phyloP scores from a whole-genome alignment of 2,888 invertebrate genomes.

The Cotesia congregata region DNA sequence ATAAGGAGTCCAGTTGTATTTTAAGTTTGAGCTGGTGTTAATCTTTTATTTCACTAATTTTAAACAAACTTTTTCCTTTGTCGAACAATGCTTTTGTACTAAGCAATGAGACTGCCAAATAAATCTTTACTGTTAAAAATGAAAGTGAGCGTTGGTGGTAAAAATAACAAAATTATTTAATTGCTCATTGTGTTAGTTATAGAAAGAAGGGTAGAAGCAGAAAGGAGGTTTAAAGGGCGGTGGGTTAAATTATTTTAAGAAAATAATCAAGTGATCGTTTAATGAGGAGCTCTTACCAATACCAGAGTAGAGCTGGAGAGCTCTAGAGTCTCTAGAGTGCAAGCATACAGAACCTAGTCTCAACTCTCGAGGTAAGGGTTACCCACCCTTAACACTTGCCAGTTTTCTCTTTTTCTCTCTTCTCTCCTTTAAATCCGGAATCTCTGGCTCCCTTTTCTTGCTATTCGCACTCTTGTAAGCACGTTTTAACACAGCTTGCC shows the following conservation, averaged over 20 bases:
- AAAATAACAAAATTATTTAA: neutral
- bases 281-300: constrained; percentile 60
- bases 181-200: neutral
- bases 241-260: constrained; percentile 28
- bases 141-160: neutral
- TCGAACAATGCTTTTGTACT: no score
- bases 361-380: constrained; percentile 62
- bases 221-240: constrained; percentile 24
- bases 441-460: constrained; percentile 19
- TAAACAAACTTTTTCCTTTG: neutral
- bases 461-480: constrained; percentile 33
- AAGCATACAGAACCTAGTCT: constrained; percentile 55
- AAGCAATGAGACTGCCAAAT: no score
- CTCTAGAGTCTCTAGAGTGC: constrained; percentile 59
- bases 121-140: neutral
- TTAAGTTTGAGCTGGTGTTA: neutral
- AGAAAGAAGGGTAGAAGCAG: neutral
- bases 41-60: neutral
- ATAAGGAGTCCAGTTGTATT: neutral
- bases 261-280: constrained; percentile 63
- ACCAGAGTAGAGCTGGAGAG: constrained; percentile 50
- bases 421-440: constrained; percentile 25
- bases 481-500: constrained; percentile 40
- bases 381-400: constrained; percentile 41
- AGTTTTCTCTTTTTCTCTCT: constrained; percentile 31